Base-by-base conservation (phyloP, 2,113 vertebrate species). In the Physeter macrocephalus region DNA sequence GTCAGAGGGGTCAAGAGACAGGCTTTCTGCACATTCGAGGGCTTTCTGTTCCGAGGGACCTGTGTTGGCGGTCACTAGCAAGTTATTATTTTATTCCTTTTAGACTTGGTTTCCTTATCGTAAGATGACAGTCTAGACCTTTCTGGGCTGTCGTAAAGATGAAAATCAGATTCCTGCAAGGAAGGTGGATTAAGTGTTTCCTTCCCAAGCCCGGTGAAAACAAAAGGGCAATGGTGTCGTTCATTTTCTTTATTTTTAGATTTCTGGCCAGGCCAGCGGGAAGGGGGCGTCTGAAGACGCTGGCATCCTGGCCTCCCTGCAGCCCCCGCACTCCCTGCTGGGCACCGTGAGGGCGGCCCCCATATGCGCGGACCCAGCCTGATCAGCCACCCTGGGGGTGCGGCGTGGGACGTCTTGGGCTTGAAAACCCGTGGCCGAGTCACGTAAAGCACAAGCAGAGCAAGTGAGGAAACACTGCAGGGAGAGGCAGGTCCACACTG, bases 361-460 rank as follows among this genome's bases (percentile, higher is more conserved):
- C 6, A 0, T 3, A 0, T 1, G 23, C 9, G 1, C 11, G 54
- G 12, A 7, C 39, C 80, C 13, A 36, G n/a, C 59, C 43, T 6
- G 17, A 41, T 11, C 23, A 12, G 46, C 18, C 27, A 5, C 34
- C 27, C 5, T 20, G 41, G 20, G 36, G 6, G 5, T 23, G 31
- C 20, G 52, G n/a, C 12, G 21, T 8, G 23, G 77, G 21, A 9
- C 13, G 21, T 43, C 66, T 59, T 31, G 7, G 43, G 36, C 2
- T 1, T 2, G 0, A 34, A 23, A 25, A 1, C 75, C 75, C 6
- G 87, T 0, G 39, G 23, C 15, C 11, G 4, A 8, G 3, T 29
- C 11, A 1, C 7, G 43, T 7, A 78, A 11, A 15, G 31, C 39
- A 15, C 54, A 17, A 11, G 6, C 17, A 21, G 23, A 52, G 62